Evolutionary conservation across 2,888 invertebrate species (phyloP).

Genomic region (Pharmacophagus antenor): DNA sequence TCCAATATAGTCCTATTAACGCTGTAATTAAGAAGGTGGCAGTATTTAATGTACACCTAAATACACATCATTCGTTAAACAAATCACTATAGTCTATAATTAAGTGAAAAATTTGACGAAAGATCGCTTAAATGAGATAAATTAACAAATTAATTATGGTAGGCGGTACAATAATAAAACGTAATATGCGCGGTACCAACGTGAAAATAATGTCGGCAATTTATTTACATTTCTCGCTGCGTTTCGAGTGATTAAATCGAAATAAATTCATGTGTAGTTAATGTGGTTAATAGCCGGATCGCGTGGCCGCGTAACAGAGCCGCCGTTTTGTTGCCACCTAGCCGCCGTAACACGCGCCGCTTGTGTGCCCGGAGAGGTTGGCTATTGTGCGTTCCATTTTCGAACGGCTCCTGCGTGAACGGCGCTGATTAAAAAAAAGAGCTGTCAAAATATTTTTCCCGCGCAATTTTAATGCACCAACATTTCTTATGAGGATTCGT

Average conservation of each 20-base stretch:
- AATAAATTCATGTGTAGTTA: slow-evolving; percentile 35
- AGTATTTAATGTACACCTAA: not conserved
- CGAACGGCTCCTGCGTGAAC: not conserved
- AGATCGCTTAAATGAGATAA: slow-evolving; percentile 8
- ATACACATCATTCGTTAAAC: not conserved
- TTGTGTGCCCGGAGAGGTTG: slow-evolving; percentile 18
- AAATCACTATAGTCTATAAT: not conserved
- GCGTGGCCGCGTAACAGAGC: slow-evolving; percentile 53
- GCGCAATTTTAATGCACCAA: not conserved
- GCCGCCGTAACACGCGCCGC: slow-evolving; percentile 40
- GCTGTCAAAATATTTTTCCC: slow-evolving; percentile 6
- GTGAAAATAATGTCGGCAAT: slow-evolving; percentile 28
- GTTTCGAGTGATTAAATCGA: slow-evolving; percentile 30
- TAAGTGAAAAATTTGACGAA: not conserved
- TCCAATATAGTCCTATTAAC: too few species aligned
- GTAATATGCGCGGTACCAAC: slow-evolving; percentile 24
- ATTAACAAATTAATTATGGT: slow-evolving; percentile 17
- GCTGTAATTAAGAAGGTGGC: too few species aligned
- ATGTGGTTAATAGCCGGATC: slow-evolving; percentile 50
- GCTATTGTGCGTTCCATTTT: slow-evolving; percentile 16
- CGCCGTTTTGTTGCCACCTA: slow-evolving; percentile 48
- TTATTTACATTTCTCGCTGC: slow-evolving; percentile 31
- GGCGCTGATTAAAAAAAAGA: not conserved
- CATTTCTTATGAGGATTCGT: too few species aligned
- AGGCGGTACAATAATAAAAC: slow-evolving; percentile 20